Evolutionary conservation across 2,888 invertebrate genomes (phyloP), one percentile per base, ranked within the genome.

Genomic region (Adineta ricciae): DNA sequence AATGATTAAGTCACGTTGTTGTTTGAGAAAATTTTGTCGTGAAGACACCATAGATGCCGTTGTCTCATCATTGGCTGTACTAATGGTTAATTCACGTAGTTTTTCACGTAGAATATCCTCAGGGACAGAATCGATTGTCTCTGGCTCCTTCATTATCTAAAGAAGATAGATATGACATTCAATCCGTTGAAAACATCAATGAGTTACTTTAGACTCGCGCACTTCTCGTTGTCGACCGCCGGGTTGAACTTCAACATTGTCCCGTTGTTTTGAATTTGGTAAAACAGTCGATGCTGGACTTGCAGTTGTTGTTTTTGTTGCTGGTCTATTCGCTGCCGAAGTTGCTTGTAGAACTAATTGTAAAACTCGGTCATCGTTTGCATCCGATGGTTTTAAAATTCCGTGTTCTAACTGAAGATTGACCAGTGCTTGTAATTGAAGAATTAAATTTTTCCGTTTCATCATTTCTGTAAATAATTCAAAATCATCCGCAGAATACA

Each of bases 401-500:
- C 78, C 78, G 41, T 41, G 41, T 41, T 78, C 41, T 78, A 78
- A 78, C 41, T 78, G 78, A n/a, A 78, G n/a, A 41, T 24, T 41
- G 41, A 41, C n/a, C 24, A 78, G n/a, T 78, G 78, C 78, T 78
- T 78, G 78, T n/a, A 41, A n/a, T 78, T 78, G 78, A 41, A 78
- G 41, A 41, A 78, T 78, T 78, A 78, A 78, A 78, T 78, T 78
- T 78, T 78, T 78, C n/a, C 78, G 21, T n/a, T 41, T 78, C 78
- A 78, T 78, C 78, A 78, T 78, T 78, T 78, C 78, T n/a, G 41
- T 78, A 78, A 78, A 78, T 41, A 78, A 78, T 9, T 38, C 24
- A n/a, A 41, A 41, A 41, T 78, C 41, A 78, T 41, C n/a, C 9
- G 19, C 5, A 14, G 78, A 38, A 38, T 24, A 78, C 14, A 78